These are phyloP conservation scores for Thelaira solivaga DNA, from an alignment of 2,888 invertebrate species.

Conservation along the genomic window DNA sequence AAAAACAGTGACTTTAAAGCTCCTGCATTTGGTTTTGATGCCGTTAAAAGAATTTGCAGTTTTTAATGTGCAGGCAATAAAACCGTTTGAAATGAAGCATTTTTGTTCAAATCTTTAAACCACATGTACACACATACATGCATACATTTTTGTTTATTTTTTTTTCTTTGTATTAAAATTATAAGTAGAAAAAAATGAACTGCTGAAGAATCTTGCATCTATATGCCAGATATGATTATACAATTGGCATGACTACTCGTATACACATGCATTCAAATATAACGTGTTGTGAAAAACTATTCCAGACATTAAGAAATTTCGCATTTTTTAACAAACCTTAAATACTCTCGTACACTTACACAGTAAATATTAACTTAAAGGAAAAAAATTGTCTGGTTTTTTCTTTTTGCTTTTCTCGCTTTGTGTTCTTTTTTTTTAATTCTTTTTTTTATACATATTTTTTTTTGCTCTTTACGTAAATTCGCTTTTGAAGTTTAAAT, in stretches of 20 bases:
- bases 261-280: neutral
- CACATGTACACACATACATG: neutral
- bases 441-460: too few species aligned
- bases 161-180: neutral
- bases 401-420: constrained; percentile 1
- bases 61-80: neutral
- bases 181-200: too few species aligned
- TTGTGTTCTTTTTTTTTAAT: constrained; percentile 8
- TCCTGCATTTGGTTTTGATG: too few species aligned
- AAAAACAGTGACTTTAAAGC: too few species aligned
- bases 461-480: constrained; percentile 12
- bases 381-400: constrained; percentile 55
- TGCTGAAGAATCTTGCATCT: constrained; percentile 15
- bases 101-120: neutral
- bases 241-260: neutral
- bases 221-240: constrained; percentile 25
- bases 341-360: constrained; percentile 29
- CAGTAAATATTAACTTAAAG: constrained; percentile 30
- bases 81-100: constrained; percentile 14
- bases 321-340: constrained; percentile 42
- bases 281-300: constrained; percentile 66
- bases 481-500: constrained; percentile 55
- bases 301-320: constrained; percentile 72
- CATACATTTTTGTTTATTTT: neutral
- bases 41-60: too few species aligned